Evolutionary conservation across 2,888 invertebrate species (phyloP).

Genomic region (Apoda limacodes): DNA sequence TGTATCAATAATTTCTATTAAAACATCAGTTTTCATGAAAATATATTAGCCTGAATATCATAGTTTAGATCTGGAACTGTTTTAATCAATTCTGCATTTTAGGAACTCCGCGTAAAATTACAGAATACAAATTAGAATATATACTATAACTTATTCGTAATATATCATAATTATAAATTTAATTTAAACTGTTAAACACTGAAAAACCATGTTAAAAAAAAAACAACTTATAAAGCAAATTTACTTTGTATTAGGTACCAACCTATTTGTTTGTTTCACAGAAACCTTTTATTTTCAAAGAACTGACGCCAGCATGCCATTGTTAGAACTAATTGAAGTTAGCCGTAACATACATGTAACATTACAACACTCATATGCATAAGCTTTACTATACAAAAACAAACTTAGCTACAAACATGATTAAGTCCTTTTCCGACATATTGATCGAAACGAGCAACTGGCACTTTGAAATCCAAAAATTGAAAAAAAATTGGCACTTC

Average conservation of each 20-base stretch:
- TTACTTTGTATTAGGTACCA: constrained; percentile 23
- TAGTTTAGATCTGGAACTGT: no score
- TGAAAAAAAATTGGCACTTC: constrained; percentile 8
- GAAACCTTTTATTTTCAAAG: constrained; percentile 10
- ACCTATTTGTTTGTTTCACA: constrained; percentile 29
- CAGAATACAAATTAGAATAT: no score
- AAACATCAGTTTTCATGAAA: no score
- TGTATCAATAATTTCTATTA: no score
- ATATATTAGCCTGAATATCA: no score
- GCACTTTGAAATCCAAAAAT: constrained; percentile 1
- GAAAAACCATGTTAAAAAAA: constrained; percentile 3
- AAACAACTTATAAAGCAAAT: constrained; percentile 16
- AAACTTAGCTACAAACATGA: constrained; percentile 50
- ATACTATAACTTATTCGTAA: no score
- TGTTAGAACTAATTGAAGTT: constrained; percentile 35
- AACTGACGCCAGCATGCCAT: constrained; percentile 28
- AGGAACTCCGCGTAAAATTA: no score
- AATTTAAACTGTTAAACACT: no score
- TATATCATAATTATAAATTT: no score
- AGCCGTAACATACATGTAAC: constrained; percentile 36
- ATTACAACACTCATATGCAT: constrained; percentile 31
- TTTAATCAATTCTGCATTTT: no score
- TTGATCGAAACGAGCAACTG: constrained; percentile 15
- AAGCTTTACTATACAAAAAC: constrained; percentile 43
- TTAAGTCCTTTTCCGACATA: constrained; percentile 28